Conservation (phyloP, 1,140 invertebrate genomes). For the Drosophila sp. region DNA sequence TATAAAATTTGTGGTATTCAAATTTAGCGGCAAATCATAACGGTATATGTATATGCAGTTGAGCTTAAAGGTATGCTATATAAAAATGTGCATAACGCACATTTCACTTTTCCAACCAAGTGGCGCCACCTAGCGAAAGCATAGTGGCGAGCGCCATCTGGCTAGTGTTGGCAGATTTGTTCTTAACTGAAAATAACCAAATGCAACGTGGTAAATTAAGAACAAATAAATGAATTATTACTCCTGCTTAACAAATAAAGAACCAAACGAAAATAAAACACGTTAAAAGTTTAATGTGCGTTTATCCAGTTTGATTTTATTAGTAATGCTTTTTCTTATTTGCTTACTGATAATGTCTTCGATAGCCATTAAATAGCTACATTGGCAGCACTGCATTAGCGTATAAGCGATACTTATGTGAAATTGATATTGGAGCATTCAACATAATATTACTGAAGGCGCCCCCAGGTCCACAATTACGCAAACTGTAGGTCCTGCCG, state of each 20-base stretch:
- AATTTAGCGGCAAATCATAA: background rate
- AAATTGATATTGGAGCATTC: conserved; percentile 28
- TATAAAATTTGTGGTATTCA: background rate
- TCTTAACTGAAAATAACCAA: background rate
- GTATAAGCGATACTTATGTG: conserved; percentile 13
- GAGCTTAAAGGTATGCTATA: background rate
- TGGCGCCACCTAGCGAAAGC: background rate
- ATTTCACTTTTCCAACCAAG: too few species aligned
- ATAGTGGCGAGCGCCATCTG: background rate
- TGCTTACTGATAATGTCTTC: too few species aligned
- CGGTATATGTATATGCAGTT: background rate
- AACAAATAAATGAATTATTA: background rate
- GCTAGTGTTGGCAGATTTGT: background rate
- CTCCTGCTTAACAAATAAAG: too few species aligned
- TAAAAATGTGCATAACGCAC: background rate
- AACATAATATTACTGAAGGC: conserved; percentile 36
- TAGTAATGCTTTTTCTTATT: background rate
- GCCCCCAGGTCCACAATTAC: background rate
- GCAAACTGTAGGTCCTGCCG: conserved; percentile 46
- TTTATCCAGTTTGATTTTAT: background rate
- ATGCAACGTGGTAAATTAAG: background rate
- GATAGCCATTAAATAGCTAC: background rate
- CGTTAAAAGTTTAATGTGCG: background rate
- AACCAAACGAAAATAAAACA: background rate
- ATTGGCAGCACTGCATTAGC: background rate